These are phyloP conservation scores for Chloropsis hardwickii DNA, from an alignment of 2,113 vertebrate species.

Conservation along the genomic window DNA sequence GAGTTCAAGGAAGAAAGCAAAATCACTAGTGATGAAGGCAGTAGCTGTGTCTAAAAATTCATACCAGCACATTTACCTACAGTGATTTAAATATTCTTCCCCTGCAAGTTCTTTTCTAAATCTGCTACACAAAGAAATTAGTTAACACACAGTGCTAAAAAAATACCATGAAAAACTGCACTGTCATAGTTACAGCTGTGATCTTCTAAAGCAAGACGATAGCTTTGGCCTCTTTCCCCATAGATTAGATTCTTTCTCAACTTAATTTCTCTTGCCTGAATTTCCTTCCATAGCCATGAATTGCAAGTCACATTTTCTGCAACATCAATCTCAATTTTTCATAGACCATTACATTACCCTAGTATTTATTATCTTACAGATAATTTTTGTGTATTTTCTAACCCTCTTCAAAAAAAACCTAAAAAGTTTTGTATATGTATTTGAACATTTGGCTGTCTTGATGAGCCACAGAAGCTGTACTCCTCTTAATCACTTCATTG, in stretches of 20 bases:
- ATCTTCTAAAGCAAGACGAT: not conserved
- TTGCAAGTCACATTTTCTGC: not conserved
- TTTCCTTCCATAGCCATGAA: not conserved
- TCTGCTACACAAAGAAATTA: not conserved
- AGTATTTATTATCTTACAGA: not conserved
- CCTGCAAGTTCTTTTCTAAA: not conserved
- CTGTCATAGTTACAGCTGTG: not conserved
- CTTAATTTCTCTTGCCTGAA: not conserved
- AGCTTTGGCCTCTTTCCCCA: not conserved
- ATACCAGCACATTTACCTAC: not conserved
- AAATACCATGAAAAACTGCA: not conserved
- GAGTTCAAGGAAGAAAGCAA: not conserved
- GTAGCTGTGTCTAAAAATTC: not conserved
- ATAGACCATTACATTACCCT: not conserved
- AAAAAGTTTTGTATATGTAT: not conserved
- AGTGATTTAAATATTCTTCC: not conserved
- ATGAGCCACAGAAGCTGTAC: not conserved
- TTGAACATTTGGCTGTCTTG: not conserved
- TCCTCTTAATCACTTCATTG: not conserved
- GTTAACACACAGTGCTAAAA: not conserved
- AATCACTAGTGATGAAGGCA: accelerated
- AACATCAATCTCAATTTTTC: not conserved
- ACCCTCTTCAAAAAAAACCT: not conserved
- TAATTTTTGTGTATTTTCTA: not conserved
- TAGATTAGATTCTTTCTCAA: not conserved